Evolutionary conservation across 2,113 vertebrate species (phyloP).

Genomic region (Gopherus flavomarginatus): DNA sequence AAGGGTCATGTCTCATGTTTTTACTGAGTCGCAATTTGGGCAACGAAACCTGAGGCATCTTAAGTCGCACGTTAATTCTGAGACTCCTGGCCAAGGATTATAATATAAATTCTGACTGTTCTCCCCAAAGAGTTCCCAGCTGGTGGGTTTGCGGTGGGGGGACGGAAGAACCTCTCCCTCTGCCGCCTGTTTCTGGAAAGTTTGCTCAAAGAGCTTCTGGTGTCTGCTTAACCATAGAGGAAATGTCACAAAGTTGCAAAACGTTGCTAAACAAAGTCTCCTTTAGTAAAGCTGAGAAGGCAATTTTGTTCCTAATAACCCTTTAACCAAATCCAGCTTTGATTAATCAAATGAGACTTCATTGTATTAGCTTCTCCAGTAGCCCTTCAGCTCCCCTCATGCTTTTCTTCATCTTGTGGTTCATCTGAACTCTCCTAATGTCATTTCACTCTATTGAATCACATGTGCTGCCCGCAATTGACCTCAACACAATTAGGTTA

Average conservation of each 20-base stretch:
- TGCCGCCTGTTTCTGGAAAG: neutral
- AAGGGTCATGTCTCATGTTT: neutral
- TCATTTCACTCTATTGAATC: neutral
- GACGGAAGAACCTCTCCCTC: neutral
- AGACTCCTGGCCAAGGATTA: neutral
- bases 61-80: neutral
- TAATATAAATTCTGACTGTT: neutral
- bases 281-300: neutral
- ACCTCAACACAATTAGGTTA: neutral
- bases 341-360: neutral
- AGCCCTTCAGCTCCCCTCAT: neutral
- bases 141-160: neutral
- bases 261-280: neutral
- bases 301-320: neutral
- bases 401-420: neutral
- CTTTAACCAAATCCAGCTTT: neutral
- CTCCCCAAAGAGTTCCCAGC: neutral
- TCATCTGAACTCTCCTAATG: neutral
- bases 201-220: neutral
- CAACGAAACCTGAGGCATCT: neutral
- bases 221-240: neutral
- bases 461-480: neutral
- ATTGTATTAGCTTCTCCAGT: neutral
- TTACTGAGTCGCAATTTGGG: neutral
- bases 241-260: neutral